Percentiles rank a stretch among this genome's conserved stretches.
These are phyloP conservation scores for Ctenochaetus hawaiiensis DNA, from an alignment of 2,797 vertebrate genomes.

Conservation along the genomic window DNA sequence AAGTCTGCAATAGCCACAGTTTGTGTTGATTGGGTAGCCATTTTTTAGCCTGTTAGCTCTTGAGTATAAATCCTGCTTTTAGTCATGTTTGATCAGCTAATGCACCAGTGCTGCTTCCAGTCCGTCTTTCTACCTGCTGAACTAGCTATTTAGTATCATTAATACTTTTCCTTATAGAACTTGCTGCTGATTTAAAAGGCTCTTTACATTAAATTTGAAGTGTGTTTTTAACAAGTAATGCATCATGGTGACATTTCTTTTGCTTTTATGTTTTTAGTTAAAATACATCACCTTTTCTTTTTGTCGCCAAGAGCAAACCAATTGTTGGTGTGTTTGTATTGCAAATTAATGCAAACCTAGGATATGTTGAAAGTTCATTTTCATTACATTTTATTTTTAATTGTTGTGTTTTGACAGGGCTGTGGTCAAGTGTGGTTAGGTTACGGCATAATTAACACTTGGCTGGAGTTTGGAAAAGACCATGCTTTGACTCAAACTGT, in stretches of 20 bases:
- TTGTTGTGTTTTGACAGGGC: no score
- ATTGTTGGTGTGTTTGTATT: no score
- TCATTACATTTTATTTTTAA: no score
- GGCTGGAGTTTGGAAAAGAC: no score
- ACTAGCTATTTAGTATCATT: background rate
- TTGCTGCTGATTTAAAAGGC: slow-evolving; percentile 3
- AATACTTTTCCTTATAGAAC: background rate
- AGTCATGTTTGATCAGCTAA: background rate
- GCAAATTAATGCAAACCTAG: no score
- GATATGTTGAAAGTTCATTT: no score
- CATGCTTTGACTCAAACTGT: no score
- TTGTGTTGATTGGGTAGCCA: background rate
- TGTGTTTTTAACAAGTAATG: slow-evolving; percentile 15
- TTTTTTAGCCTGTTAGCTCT: background rate
- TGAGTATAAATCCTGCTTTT: background rate
- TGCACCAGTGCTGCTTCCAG: background rate
- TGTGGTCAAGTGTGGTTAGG: no score
- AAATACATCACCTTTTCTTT: background rate
- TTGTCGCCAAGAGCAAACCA: no score
- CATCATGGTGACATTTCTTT: background rate
- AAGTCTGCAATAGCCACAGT: background rate
- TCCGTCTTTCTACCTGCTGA: background rate
- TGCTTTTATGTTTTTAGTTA: background rate
- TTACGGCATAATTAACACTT: no score
- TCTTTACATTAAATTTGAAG: background rate